Conservation (phyloP, 2,113 vertebrate species). For the Coregonus clupeaformis region DNA sequence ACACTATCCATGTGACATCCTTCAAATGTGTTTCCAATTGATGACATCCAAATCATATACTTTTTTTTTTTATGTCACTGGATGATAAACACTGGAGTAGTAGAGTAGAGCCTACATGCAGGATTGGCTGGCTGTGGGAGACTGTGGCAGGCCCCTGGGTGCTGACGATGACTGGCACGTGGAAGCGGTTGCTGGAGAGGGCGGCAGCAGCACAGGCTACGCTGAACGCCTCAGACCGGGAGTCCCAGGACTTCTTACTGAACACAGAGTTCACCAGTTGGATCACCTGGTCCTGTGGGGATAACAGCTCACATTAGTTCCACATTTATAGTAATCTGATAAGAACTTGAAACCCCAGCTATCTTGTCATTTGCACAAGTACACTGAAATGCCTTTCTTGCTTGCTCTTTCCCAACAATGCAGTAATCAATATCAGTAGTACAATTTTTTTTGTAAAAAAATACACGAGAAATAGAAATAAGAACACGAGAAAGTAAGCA, state of each 20-base stretch:
- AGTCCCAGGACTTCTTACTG: slow-evolving; percentile 94
- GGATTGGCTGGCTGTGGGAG: slow-evolving; percentile 85
- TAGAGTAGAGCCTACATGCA: slow-evolving; percentile 75
- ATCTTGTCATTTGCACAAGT: too few species aligned
- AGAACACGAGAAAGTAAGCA: not conserved
- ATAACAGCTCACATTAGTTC: not conserved
- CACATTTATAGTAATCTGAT: too few species aligned
- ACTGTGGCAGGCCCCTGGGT: slow-evolving; percentile 83
- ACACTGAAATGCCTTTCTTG: too few species aligned
- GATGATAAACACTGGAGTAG: too few species aligned
- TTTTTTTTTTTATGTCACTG: too few species aligned
- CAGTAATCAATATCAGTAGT: too few species aligned
- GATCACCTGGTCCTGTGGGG: slow-evolving; percentile 89
- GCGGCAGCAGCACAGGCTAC: slow-evolving; percentile 84
- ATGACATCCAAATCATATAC: not conserved
- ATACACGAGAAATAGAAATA: not conserved
- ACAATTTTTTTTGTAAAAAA: too few species aligned
- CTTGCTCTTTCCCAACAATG: too few species aligned
- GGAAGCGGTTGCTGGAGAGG: slow-evolving; percentile 88
- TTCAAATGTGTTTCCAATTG: not conserved
- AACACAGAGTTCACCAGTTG: slow-evolving; percentile 95
- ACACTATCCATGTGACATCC: not conserved
- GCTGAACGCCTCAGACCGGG: slow-evolving; percentile 88
- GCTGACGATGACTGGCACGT: slow-evolving; percentile 84
- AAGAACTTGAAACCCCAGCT: too few species aligned